Conservation (phyloP, 1,140 invertebrate species). For the Drosophila burlai region DNA sequence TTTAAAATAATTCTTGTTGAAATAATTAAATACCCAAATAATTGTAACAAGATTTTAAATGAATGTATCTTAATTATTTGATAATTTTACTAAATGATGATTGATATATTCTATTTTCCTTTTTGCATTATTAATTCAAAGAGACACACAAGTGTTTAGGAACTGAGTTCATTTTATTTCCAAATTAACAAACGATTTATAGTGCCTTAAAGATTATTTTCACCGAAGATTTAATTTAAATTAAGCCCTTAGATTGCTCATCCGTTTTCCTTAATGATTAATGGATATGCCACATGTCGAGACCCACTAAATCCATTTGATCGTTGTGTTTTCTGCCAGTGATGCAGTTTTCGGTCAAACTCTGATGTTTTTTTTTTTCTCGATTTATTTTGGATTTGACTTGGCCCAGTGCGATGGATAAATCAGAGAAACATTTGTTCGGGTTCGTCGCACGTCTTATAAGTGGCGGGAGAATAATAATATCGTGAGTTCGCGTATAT, state of each 20-base stretch:
- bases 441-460: constrained; percentile 67
- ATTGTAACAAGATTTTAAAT: too few species aligned
- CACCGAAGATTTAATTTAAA: neutral
- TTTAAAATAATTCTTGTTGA: neutral
- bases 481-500: constrained; percentile 36
- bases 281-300: constrained; percentile 13
- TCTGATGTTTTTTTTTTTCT: constrained; percentile 34
- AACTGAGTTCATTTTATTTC: too few species aligned
- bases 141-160: too few species aligned
- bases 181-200: too few species aligned
- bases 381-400: constrained; percentile 35
- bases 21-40: neutral
- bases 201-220: neutral
- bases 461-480: constrained; percentile 33
- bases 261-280: neutral
- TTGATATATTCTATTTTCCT: too few species aligned
- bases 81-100: too few species aligned
- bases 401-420: constrained; percentile 48
- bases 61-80: too few species aligned
- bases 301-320: neutral
- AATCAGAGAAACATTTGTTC: constrained; percentile 52
- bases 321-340: constrained; percentile 24
- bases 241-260: neutral
- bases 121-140: too few species aligned
- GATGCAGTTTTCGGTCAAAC: constrained; percentile 64